Percentiles rank a stretch among this genome's conserved stretches.
phyloP scores from a whole-genome alignment of 1,140 invertebrate genomes.

The Aporrectodea caliginosa region DNA sequence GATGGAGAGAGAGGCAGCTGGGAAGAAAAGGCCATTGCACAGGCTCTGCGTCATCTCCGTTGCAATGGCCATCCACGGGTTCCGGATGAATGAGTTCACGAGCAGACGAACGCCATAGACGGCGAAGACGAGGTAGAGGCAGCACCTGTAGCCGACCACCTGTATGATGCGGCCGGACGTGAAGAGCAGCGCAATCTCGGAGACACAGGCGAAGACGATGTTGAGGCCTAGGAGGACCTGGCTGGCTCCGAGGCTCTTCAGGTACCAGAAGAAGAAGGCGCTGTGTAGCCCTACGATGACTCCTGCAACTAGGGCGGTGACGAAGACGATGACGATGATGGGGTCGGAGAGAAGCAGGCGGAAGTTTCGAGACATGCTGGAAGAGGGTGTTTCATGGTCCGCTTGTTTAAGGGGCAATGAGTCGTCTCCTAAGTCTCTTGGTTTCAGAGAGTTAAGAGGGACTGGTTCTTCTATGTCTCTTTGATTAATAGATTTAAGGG shows the following conservation, averaged over 20 bases:
- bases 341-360: not conserved
- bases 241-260: not conserved
- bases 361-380: no score
- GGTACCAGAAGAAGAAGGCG: not conserved
- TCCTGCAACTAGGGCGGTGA: not conserved
- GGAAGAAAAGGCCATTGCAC: not conserved
- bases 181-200: not conserved
- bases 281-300: not conserved
- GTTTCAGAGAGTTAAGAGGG: no score
- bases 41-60: not conserved
- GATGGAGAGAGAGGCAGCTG: not conserved
- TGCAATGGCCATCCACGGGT: not conserved
- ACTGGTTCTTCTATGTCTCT: no score
- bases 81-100: not conserved
- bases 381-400: no score
- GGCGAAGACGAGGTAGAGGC: not conserved
- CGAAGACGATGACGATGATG: not conserved
- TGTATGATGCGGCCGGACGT: not conserved
- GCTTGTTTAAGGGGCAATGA: no score
- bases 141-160: not conserved
- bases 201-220: not conserved
- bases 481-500: no score
- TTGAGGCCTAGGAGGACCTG: not conserved
- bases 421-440: no score
- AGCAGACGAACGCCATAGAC: not conserved